Conservation (phyloP, 35 echinoderm and acorn worm species). For the Ptychodera flava region DNA sequence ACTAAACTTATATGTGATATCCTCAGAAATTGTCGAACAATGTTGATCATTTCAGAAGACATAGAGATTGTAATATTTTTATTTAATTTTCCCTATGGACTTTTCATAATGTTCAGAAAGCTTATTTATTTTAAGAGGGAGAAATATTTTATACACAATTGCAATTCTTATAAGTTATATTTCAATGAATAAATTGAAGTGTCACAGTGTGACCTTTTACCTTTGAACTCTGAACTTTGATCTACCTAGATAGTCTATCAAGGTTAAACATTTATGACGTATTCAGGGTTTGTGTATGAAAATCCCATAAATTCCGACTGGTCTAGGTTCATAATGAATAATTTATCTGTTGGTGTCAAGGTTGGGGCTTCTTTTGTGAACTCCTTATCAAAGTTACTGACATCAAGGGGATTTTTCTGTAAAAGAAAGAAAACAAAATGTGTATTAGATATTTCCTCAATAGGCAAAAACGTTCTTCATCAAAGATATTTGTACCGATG, state of each 20-base stretch:
- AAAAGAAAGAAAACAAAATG: not conserved
- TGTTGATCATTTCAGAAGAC: not conserved
- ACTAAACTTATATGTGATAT: too few species aligned
- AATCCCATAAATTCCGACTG: constrained; percentile 97
- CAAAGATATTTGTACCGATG: too few species aligned
- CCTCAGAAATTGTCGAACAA: too few species aligned
- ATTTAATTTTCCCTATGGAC: not conserved
- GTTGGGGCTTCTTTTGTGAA: constrained; percentile 79
- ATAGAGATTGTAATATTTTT: not conserved
- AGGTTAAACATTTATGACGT: constrained; percentile 21
- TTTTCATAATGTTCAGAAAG: not conserved
- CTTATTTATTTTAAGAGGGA: not conserved
- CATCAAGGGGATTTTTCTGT: constrained; percentile 59
- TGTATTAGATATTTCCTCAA: too few species aligned
- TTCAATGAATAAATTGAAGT: not conserved
- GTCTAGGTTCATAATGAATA: constrained; percentile 98
- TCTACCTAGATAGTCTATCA: not conserved
- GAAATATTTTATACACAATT: not conserved
- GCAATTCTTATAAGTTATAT: not conserved
- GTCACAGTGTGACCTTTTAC: not conserved
- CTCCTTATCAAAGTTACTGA: constrained; percentile 92
- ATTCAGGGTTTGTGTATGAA: constrained; percentile 59
- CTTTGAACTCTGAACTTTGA: not conserved
- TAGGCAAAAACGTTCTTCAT: too few species aligned
- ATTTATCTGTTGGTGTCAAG: constrained; percentile 92